Base-by-base conservation (phyloP, 2,113 vertebrate species). In the Ciconia maguari region DNA sequence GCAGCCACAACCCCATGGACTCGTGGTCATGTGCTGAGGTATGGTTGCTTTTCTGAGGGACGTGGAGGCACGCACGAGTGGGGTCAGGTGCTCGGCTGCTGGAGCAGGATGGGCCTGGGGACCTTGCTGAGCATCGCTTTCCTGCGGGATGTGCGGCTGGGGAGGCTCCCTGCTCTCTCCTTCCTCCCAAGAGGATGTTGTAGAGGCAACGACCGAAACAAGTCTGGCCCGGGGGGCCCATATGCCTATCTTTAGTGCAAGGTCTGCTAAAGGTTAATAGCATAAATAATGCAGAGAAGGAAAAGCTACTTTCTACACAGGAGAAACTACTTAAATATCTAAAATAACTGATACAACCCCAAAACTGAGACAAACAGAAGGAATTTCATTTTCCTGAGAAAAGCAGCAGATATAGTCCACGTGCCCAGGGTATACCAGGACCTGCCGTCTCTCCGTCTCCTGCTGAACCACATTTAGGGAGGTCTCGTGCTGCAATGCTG, bases 51-150 rank as follows among this genome's bases (percentile, higher is more conserved):
- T 80, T 34, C 58, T 0, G 1, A 46, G 52, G 46, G 34, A 52
- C 4, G 1, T 10, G 16, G 42, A 36, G n/a, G 41, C 18, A 36
- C 0, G 2, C 65, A 21, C 0, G 9, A 38, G 19, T 1, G 0
- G 34, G 29, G 16, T 38, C 14, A 14, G 25, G 41, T 30, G 12
- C 48, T 69, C 2, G 1, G 21, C 76, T 27, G 17, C 64, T 25
- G 57, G 78, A 65, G 64, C 22, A 27, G 55, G 24, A 27, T 57
- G 36, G 30, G 15, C 38, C 49, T 36, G 58, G 32, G 27, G 25
- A 71, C 44, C 49, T 8, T 3, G 4, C 16, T 41, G 55, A 52
- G 69, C 55, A 55, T 62, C 6, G 0, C n/a, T 10, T 5, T 26
- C 18, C 64, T 21, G 46, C 49, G 25, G 34, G 21, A 36, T 11